These are phyloP conservation scores for Pandion haliaetus DNA, from an alignment of 2,113 vertebrate genomes.

Conservation along the genomic window DNA sequence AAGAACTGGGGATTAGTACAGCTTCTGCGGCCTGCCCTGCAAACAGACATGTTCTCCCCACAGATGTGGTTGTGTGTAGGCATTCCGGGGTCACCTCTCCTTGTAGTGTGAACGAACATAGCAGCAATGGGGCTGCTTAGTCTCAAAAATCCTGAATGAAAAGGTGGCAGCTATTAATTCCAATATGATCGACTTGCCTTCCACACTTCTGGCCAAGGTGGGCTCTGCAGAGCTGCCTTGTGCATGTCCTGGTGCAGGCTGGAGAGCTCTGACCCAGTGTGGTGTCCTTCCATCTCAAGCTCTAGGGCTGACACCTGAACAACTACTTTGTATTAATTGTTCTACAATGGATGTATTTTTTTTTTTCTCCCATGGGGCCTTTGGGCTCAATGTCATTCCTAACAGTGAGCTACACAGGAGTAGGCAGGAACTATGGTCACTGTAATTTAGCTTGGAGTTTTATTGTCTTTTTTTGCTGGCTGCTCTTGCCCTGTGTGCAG, in stretches of 20 bases:
- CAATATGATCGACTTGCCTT: background rate
- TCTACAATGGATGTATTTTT: background rate
- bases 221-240: background rate
- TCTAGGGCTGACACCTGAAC: background rate
- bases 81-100: background rate
- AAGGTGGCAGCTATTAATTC: background rate
- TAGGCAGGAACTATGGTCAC: background rate
- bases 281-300: background rate
- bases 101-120: background rate
- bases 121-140: background rate
- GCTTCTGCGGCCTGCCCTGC: slow-evolving; percentile 27
- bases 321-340: background rate
- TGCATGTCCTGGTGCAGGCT: background rate
- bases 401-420: background rate
- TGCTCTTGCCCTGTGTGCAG: background rate
- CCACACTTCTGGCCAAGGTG: background rate
- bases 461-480: background rate
- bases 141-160: background rate
- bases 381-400: background rate
- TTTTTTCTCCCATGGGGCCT: background rate
- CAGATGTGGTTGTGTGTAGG: background rate
- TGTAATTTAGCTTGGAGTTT: background rate
- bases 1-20: slow-evolving; percentile 46
- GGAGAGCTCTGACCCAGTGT: background rate
- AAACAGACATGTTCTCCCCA: background rate